Percentiles rank a stretch among this genome's conserved stretches.
These are phyloP conservation scores for Nudaria mundana DNA, from an alignment of 2,888 invertebrate species.

Conservation along the genomic window DNA sequence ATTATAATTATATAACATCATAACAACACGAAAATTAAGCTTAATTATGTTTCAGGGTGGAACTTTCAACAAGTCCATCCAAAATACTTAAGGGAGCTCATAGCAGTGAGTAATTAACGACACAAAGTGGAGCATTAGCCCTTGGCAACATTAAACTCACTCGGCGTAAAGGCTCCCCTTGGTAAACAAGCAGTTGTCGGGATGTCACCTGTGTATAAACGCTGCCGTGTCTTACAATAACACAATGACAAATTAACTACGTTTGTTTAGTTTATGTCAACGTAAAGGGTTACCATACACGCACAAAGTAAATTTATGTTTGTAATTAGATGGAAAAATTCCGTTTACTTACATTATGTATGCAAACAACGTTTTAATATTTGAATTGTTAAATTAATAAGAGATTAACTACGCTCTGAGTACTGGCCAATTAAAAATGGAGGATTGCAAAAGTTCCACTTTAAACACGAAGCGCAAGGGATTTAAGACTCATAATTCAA, in stretches of 20 bases:
- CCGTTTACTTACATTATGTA: no score
- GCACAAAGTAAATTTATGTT: background rate
- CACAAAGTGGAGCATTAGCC: constrained; percentile 38
- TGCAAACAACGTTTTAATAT: no score
- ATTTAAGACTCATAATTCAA: constrained; percentile 21
- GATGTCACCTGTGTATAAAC: constrained; percentile 32
- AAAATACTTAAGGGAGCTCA: constrained; percentile 33
- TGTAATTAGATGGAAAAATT: no score
- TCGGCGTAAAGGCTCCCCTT: constrained; percentile 39
- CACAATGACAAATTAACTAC: constrained; percentile 17
- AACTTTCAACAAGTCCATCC: constrained; percentile 23
- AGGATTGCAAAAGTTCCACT: constrained; percentile 33
- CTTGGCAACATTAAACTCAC: constrained; percentile 39
- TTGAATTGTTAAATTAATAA: no score
- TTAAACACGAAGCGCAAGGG: constrained; percentile 19
- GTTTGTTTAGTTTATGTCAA: background rate
- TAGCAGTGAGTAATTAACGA: constrained; percentile 35
- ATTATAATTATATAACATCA: no score
- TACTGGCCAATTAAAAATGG: constrained; percentile 40
- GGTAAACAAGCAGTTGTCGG: constrained; percentile 36
- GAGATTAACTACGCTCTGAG: background rate
- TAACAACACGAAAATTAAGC: constrained; percentile 1
- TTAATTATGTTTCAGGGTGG: constrained; percentile 7
- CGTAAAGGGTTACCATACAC: background rate
- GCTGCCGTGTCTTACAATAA: constrained; percentile 24